Evolutionary conservation across 2,113 vertebrate genomes (phyloP).

Genomic region (Mirza zaza): DNA sequence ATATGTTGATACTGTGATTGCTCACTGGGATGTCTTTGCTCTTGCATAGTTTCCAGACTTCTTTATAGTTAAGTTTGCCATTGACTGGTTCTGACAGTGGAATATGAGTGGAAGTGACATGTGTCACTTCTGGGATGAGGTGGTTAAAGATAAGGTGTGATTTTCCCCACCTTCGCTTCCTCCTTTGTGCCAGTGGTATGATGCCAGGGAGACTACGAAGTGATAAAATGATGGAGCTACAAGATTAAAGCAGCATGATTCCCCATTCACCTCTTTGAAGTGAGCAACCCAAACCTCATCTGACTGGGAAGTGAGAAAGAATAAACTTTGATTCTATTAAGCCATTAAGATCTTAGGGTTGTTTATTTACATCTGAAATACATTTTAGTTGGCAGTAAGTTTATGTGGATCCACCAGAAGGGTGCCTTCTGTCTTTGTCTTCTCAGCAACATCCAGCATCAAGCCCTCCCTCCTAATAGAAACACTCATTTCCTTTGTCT

Average conservation of each 20-base stretch:
- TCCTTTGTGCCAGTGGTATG: background rate
- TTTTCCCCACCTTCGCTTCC: background rate
- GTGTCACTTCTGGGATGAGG: background rate
- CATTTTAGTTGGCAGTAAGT: background rate
- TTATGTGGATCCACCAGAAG: background rate
- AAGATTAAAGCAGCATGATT: background rate
- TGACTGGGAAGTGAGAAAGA: background rate
- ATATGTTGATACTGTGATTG: background rate
- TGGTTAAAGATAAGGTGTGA: background rate
- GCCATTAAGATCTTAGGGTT: background rate
- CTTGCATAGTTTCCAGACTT: background rate
- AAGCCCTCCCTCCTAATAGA: background rate
- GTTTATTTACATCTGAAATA: constrained; percentile 24
- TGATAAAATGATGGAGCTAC: background rate
- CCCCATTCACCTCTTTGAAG: background rate
- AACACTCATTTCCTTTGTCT: background rate
- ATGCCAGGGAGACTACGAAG: background rate
- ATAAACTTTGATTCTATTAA: background rate
- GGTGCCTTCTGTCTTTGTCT: background rate
- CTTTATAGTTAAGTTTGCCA: background rate
- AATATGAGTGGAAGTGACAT: background rate
- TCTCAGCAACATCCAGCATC: background rate
- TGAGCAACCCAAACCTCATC: background rate
- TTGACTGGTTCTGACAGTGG: background rate
- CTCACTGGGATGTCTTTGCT: background rate